Evolutionary conservation across 2,797 vertebrate species (phyloP).

Genomic region (Eospalax fontanierii): DNA sequence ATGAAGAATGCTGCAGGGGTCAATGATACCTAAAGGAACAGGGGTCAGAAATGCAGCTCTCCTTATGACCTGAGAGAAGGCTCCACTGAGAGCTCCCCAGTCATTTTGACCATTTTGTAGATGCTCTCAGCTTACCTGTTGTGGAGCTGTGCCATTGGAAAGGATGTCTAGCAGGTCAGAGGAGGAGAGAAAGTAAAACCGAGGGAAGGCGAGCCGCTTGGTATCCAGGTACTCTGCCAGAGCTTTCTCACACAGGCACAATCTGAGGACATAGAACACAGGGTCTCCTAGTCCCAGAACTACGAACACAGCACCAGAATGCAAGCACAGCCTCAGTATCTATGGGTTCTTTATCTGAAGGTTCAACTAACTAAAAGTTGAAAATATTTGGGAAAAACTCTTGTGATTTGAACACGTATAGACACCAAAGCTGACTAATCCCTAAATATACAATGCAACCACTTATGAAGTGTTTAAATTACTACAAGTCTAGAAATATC

Average conservation of each 20-base stretch:
- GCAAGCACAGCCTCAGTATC: neutral
- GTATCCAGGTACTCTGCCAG: constrained; percentile 97
- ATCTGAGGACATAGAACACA: constrained; percentile 88
- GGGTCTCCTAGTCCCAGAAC: neutral
- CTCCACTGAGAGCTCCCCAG: neutral
- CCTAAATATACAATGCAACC: neutral
- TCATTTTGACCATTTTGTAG: neutral
- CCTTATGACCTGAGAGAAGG: neutral
- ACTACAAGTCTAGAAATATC: neutral
- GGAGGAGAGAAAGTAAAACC: constrained; percentile 99
- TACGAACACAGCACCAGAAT: neutral
- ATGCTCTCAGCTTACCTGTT: constrained; percentile 91
- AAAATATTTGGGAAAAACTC: neutral
- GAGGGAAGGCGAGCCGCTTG: constrained; percentile 96
- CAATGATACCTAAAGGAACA: neutral
- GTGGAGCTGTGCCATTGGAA: constrained; percentile 96
- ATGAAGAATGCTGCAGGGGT: neutral
- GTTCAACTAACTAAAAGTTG: neutral
- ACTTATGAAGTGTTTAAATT: neutral
- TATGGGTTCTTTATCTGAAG: neutral
- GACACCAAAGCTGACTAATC: neutral
- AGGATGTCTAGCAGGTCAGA: constrained; percentile 97
- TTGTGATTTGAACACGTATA: neutral
- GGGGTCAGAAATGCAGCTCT: neutral
- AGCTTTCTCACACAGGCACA: constrained; percentile 97